Conservation (phyloP, 2,888 invertebrate species). For the Agonopterix alstromeriana region DNA sequence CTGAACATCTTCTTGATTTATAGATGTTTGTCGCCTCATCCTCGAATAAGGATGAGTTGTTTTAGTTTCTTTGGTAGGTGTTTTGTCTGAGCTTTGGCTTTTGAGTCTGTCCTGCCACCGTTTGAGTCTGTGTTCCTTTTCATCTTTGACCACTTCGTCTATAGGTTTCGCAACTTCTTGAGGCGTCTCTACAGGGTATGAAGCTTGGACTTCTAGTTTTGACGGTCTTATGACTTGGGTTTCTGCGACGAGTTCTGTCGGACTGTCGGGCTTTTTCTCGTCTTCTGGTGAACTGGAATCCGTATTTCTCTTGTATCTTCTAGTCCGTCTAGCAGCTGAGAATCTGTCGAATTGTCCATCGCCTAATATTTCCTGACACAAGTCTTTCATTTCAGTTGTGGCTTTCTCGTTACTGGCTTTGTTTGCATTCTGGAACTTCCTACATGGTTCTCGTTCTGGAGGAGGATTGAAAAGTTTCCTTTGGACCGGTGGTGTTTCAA, state of each 20-base stretch:
- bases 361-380: constrained; percentile 77
- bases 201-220: constrained; percentile 69
- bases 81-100: constrained; percentile 67
- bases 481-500: constrained; percentile 91
- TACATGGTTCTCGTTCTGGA: constrained; percentile 78
- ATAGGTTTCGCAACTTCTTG: constrained; percentile 55
- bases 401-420: constrained; percentile 41
- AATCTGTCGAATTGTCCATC: constrained; percentile 91
- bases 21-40: constrained; percentile 80
- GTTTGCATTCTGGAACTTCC: constrained; percentile 62
- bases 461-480: constrained; percentile 81
- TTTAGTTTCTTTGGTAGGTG: constrained; percentile 61
- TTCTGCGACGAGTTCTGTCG: constrained; percentile 68
- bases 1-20: constrained; percentile 83
- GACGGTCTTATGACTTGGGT: constrained; percentile 71
- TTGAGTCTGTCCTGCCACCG: constrained; percentile 84
- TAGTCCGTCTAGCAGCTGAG: constrained; percentile 87
- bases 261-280: constrained; percentile 63
- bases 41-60: constrained; percentile 56
- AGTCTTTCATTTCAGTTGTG: constrained; percentile 55
- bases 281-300: constrained; percentile 78
- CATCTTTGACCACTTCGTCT: constrained; percentile 54
- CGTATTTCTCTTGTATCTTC: constrained; percentile 84
- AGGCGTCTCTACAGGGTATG: constrained; percentile 60
- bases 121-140: constrained; percentile 78